phyloP scores from a whole-genome alignment of 2,113 vertebrate genomes.

The Callithrix jacchus region DNA sequence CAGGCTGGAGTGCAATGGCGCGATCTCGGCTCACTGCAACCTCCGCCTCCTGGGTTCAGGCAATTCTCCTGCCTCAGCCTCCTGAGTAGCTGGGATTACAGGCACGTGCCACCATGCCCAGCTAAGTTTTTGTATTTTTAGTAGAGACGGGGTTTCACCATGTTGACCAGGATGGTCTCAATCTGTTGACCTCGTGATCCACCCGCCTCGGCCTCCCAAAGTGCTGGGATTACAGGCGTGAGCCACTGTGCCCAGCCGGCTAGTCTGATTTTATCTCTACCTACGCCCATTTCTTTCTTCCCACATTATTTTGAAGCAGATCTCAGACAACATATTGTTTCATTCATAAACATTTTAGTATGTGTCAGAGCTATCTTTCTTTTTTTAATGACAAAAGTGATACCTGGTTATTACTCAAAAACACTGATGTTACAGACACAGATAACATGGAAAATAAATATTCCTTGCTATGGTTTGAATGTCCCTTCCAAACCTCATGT shows the following conservation, averaged over 20 bases:
- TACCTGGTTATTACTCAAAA: neutral
- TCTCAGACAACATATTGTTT: neutral
- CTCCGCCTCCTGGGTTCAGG: too few species aligned
- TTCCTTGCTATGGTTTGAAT: neutral
- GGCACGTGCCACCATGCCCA: too few species aligned
- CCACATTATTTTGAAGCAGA: neutral
- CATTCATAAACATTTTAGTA: neutral
- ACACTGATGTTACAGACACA: neutral
- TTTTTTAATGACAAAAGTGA: neutral
- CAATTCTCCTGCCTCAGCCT: too few species aligned
- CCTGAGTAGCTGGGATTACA: too few species aligned
- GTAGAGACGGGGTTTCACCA: too few species aligned
- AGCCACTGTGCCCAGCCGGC: neutral
- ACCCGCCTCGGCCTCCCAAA: too few species aligned
- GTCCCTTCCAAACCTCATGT: neutral
- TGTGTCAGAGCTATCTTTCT: neutral
- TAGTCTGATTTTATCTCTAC: neutral
- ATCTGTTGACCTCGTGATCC: too few species aligned
- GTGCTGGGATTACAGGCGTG: too few species aligned
- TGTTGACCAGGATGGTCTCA: too few species aligned
- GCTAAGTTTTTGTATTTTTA: too few species aligned
- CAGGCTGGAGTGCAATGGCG: too few species aligned
- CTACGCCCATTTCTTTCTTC: neutral
- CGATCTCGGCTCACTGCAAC: too few species aligned
- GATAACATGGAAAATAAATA: neutral